A percentile compares a stretch with the other conserved stretches of the same genome.
Conservation (phyloP, 2,888 invertebrate species). For the Periphyllus acericola region DNA sequence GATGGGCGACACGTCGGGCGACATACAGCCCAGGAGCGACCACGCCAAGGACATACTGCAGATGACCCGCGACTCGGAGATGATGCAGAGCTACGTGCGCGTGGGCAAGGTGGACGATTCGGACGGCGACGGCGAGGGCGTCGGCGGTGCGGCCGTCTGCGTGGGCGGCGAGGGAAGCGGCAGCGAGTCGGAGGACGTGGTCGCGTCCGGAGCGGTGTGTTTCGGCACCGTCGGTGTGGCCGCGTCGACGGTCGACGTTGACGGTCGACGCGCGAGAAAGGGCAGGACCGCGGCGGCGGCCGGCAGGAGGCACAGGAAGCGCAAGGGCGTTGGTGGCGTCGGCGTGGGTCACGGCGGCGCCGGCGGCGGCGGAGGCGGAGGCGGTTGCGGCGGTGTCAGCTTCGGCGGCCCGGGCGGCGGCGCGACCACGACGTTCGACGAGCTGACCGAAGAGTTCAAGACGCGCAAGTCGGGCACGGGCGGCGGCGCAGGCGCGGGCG, state of each 20-base stretch:
- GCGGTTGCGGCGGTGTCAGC: background rate
- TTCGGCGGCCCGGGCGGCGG: conserved; percentile 29
- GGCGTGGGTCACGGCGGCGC: conserved; percentile 14
- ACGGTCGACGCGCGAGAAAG: background rate
- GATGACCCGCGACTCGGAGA: conserved; percentile 71
- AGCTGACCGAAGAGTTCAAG: conserved; percentile 65
- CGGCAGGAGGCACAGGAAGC: conserved; percentile 11
- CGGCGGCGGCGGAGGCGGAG: background rate
- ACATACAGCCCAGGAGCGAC: conserved; percentile 60
- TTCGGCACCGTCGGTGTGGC: conserved; percentile 15
- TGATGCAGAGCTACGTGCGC: conserved; percentile 82
- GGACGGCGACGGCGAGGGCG: conserved; percentile 39
- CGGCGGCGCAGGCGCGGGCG: background rate
- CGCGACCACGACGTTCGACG: conserved; percentile 65
- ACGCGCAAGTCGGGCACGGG: conserved; percentile 52
- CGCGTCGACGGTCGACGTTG: background rate
- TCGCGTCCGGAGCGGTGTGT: background rate
- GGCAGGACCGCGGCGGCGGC: conserved; percentile 21
- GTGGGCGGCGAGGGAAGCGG: background rate
- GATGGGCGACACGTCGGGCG: conserved; percentile 62
- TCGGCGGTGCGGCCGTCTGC: background rate
- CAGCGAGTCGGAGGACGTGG: background rate
- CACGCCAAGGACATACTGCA: conserved; percentile 64
- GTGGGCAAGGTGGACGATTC: conserved; percentile 69
- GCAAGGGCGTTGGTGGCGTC: conserved; percentile 1